Evolutionary conservation across 2,888 invertebrate species (phyloP).

Genomic region (Ennomos fuscantarius): DNA sequence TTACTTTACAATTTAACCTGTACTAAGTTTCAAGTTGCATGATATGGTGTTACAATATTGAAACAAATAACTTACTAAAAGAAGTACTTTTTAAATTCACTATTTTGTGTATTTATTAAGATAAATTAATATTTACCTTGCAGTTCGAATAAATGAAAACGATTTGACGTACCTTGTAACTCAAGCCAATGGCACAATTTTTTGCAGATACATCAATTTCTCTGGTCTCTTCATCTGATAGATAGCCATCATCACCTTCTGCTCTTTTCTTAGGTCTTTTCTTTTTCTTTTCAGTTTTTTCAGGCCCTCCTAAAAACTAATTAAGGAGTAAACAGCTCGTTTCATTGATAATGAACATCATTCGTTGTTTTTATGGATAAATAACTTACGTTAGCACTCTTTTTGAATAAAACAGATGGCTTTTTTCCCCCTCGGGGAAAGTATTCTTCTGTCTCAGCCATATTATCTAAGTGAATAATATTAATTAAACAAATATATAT

Average conservation of each 20-base stretch:
- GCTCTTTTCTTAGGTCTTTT: conserved; percentile 65
- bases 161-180: conserved; percentile 56
- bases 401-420: conserved; percentile 72
- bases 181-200: conserved; percentile 67
- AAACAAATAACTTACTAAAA: no score
- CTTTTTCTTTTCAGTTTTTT: conserved; percentile 72
- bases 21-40: no score
- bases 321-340: not conserved
- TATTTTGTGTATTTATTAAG: no score
- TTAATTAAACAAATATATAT: conserved; percentile 24
- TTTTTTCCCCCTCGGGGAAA: conserved; percentile 85
- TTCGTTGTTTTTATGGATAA: no score
- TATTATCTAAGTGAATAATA: conserved; percentile 27
- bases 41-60: no score
- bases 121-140: no score
- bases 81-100: no score
- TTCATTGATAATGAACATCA: no score
- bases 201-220: conserved; percentile 64
- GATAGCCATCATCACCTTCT: conserved; percentile 76
- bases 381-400: conserved; percentile 71
- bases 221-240: conserved; percentile 67
- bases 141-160: no score
- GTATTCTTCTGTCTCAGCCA: conserved; percentile 80
- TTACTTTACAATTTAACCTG: no score
- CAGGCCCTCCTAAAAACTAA: conserved; percentile 73